phyloP scores from a whole-genome alignment of 2,888 invertebrate species.

The Allolobophora icterica region DNA sequence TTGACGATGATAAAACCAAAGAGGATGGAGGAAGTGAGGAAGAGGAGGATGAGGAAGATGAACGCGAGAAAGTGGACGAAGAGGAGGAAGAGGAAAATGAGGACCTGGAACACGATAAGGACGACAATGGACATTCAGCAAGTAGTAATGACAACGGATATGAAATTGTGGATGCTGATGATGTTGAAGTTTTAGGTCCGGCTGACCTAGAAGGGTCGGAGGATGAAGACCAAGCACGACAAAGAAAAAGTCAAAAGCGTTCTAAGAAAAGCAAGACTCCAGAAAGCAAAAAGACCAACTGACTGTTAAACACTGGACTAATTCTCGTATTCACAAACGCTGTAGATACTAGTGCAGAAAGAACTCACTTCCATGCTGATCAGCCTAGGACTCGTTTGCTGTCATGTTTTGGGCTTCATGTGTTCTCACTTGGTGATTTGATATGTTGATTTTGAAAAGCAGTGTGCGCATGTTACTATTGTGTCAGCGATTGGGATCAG shows the following conservation, averaged over 20 bases:
- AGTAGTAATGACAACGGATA: conserved; percentile 43
- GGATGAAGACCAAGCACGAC: conserved; percentile 35
- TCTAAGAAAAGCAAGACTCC: background rate
- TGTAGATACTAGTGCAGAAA: background rate
- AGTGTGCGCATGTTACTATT: background rate
- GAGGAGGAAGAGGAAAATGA: conserved; percentile 43
- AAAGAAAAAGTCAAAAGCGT: background rate
- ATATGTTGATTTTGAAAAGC: background rate
- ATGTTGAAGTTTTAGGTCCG: conserved; percentile 37
- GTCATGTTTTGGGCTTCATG: background rate
- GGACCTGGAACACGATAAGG: background rate
- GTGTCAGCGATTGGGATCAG: background rate
- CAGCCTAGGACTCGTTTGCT: background rate
- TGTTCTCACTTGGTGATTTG: background rate
- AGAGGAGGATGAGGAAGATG: conserved; percentile 45
- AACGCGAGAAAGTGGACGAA: conserved; percentile 47
- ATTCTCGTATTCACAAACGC: background rate
- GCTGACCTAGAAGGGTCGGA: conserved; percentile 36
- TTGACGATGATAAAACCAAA: conserved; percentile 44
- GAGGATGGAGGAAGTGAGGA: conserved; percentile 48
- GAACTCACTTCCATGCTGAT: background rate
- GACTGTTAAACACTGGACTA: background rate
- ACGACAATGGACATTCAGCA: conserved; percentile 31
- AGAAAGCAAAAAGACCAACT: conserved; percentile 13
- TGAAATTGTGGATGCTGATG: conserved; percentile 43